Evolutionary conservation across 2,113 vertebrate genomes (phyloP), one percentile per base, ranked within the genome.

Genomic region (Carollia perspicillata): DNA sequence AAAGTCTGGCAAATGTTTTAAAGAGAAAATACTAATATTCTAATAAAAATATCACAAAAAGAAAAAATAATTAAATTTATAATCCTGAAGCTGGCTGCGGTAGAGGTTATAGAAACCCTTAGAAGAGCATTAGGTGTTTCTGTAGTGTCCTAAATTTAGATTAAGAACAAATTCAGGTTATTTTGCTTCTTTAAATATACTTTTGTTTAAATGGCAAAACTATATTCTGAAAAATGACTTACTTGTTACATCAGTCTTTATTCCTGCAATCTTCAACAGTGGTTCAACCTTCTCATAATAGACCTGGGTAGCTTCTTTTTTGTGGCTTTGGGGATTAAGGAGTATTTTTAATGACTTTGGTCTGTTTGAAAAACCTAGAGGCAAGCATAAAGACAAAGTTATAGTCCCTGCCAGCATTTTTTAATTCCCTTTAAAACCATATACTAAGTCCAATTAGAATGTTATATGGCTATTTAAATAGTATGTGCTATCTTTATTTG

Each of bases 281-380:
- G 99, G 99, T 47, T 99, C 99, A 86, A 99, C 99, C 51, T 99
- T 98, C 18, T 99, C 99, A 93, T 98, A 98, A 98, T 99, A 99
- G 98, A 99, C 84, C 51, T 98, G 98, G 30, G 98, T 95, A 2
- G 99, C 99, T 98, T 99, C 99, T 97, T 98, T 99, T 97, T 98
- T 99, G 98, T 99, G 99, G 96, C 99, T 99, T 95, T 96, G 98
- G n/a, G 99, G 99, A 97, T 99, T 99, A 93, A 99, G 99, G 89
- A 99, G 98, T 55, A 99, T 98, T 98, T 99, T 99, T 58, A 99
- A 97, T 44, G 98, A 98, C 96, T 98, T 99, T 66, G 99, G 99
- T 93, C 99, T 99, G 42, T 98, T 98, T 16, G 98, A 95, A 98
- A 99, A 99, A 30, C 98, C 99, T 99, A 94, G 96, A 98, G 33